Percentiles rank a stretch among this genome's conserved stretches.
These are phyloP conservation scores for Mesocentrotus franciscanus DNA, from an alignment of 53 echinoderm and acorn worm genomes.

Conservation along the genomic window DNA sequence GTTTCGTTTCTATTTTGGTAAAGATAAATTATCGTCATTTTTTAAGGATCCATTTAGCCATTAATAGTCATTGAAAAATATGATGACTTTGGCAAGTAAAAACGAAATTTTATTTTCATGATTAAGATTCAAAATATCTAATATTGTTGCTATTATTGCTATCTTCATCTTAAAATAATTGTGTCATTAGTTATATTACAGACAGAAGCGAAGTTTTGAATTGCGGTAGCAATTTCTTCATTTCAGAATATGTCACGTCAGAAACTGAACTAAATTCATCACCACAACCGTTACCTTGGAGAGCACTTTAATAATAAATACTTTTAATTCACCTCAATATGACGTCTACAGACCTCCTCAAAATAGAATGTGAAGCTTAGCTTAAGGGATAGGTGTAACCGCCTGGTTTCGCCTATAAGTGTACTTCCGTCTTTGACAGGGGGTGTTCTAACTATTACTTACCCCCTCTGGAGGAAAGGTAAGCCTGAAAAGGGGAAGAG, in stretches of 20 bases:
- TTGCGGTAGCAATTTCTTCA: too few species aligned
- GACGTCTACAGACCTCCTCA: neutral
- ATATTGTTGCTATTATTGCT: too few species aligned
- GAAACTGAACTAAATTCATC: neutral
- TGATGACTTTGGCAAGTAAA: too few species aligned
- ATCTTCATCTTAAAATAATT: too few species aligned
- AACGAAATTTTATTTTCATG: too few species aligned
- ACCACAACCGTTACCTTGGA: neutral
- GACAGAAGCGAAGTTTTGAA: too few species aligned
- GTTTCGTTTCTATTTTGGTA: neutral
- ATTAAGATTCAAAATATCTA: neutral
- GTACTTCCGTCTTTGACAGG: neutral
- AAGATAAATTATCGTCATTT: too few species aligned
- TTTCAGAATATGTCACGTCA: neutral
- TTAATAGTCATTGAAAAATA: too few species aligned
- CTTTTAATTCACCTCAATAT: neutral
- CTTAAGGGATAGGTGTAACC: constrained; percentile 39
- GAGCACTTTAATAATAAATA: neutral
- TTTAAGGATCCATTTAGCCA: too few species aligned
- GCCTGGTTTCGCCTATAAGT: neutral
- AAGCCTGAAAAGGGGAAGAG: neutral
- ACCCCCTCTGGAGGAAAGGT: neutral
- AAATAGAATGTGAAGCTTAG: neutral
- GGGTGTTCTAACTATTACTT: neutral
- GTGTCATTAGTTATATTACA: too few species aligned